Base-by-base conservation (phyloP, 2,888 invertebrate genomes). In the Calameuta idolon region DNA sequence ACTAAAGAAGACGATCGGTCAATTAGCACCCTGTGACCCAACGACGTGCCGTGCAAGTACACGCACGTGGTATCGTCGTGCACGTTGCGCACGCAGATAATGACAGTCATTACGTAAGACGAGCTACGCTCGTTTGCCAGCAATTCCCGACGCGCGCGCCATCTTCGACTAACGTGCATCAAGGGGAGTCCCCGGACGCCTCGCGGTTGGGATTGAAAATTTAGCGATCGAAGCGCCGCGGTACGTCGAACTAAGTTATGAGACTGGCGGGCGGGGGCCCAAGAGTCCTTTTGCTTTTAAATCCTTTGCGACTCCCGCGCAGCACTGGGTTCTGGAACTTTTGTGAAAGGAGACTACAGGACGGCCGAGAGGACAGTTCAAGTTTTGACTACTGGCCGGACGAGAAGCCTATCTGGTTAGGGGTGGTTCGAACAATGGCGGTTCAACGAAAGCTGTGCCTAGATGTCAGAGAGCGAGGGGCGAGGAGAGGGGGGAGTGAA, bases 21-120 rank as follows among this genome's bases (percentile, higher is more conserved):
- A 55, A 55, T 55, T 55, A 55, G 55, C 55, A 55, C 23, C 55
- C 23, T n/a, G 55, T 23, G 55, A 55, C 55, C 55, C 15, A 55
- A 55, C 55, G 23, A 23, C 23, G 55, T 55, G 55, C 5, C 23
- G 55, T 23, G 55, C 55, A 55, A 55, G 23, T 23, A 9, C 55
- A 40, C 40, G 40, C 40, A 40, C 40, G 40, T 40, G 15, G 40
- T 40, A 40, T 9, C 40, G 23, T 40, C 69, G n/a, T 12, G 69
- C 69, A 33, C 30, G 69, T 15, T 12, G 69, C 12, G 69, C 69
- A 9, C 30, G 69, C n/a, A 34, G 71, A 30, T 71, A 71, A 71
- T 71, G 71, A 71, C 71, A 23, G 71, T 71, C 34, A 33, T 34
- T 71, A 71, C 71, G 71, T 71, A 33, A 34, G 71, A 12, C 4